Conservation (phyloP, 2,888 invertebrate genomes). For the Melanotus villosus region DNA sequence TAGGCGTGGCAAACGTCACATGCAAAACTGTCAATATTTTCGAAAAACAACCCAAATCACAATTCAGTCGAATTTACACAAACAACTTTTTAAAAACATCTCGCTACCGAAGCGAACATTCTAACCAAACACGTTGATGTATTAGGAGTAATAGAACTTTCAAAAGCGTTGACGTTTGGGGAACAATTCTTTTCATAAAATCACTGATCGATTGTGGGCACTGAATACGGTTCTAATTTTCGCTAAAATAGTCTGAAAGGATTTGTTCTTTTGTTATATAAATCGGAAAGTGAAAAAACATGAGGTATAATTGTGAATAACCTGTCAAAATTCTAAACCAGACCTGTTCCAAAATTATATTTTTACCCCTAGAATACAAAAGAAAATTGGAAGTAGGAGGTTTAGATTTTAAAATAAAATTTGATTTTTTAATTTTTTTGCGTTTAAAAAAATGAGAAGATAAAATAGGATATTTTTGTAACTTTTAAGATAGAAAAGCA, state of each 20-base stretch:
- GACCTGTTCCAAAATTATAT: too few relatives aligned
- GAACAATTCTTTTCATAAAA: neutral
- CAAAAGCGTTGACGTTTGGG: slow-evolving; percentile 5
- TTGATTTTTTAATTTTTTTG: too few relatives aligned
- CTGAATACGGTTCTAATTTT: slow-evolving; percentile 14
- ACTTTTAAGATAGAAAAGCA: too few relatives aligned
- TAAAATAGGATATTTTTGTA: too few relatives aligned
- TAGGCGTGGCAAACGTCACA: slow-evolving; percentile 4
- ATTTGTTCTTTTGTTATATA: neutral
- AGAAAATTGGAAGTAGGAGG: too few relatives aligned
- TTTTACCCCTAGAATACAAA: too few relatives aligned
- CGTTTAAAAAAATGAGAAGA: too few relatives aligned
- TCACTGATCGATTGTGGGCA: slow-evolving; percentile 6
- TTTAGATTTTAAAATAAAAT: too few relatives aligned
- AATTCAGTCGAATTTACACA: neutral
- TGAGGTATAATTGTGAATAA: neutral
- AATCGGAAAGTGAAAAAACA: neutral
- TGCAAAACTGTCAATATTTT: slow-evolving; percentile 1
- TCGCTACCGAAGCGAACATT: neutral
- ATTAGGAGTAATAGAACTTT: slow-evolving; percentile 4
- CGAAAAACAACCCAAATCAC: slow-evolving; percentile 1
- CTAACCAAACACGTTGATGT: neutral
- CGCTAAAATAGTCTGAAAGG: neutral
- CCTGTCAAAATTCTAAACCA: neutral
- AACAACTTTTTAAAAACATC: neutral